Base-by-base conservation (phyloP, 2,888 invertebrate species). In the Cheilosia grossa region DNA sequence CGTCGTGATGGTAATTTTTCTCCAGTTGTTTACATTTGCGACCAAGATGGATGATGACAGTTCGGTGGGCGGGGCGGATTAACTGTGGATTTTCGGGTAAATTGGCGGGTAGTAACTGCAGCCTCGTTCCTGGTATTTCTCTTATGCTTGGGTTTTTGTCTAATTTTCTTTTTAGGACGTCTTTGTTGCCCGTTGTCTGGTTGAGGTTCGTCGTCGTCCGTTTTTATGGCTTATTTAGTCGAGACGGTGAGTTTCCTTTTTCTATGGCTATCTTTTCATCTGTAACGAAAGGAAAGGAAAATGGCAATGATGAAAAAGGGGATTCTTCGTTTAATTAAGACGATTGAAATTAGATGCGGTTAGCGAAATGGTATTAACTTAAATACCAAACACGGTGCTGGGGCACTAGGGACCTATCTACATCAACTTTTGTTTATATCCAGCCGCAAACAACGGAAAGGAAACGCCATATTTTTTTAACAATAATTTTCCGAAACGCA, bases 321-420 rank as follows among this genome's bases (percentile, higher is more conserved):
- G 74, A 44, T 75, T 69, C 58, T 69, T 17, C 54, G 69, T 79
- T 83, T 74, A 79, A 83, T 74, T 79, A 79, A 74, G 47, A 47
- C 73, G 74, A 70, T 83, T 59, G 69, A 70, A 80, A 83, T 83
- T 66, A 83, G 70, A 80, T 66, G 79, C 54, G 82, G 82, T 78
- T 69, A 63, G 56, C 58, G 58, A 61, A 70, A 40, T 53, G 19
- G 37, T 49, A 72, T 72, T 72, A 33, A 67, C 10, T 63, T 59
- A 66, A n/a, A 24, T 58, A 40, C 15, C 6, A 56, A 42, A n/a
- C 33, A 27, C 33, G 30, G 27, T 6, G 13, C 6, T 33, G 15
- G 17, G 19, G 1, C 6, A 19, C 30, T 44, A 27, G 30, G 37
- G 33, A 64, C 9, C 4, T 9, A 17, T 37, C 30, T 44, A 40